phyloP scores from a whole-genome alignment of 2,113 vertebrate species.

The Chunga burmeisteri region DNA sequence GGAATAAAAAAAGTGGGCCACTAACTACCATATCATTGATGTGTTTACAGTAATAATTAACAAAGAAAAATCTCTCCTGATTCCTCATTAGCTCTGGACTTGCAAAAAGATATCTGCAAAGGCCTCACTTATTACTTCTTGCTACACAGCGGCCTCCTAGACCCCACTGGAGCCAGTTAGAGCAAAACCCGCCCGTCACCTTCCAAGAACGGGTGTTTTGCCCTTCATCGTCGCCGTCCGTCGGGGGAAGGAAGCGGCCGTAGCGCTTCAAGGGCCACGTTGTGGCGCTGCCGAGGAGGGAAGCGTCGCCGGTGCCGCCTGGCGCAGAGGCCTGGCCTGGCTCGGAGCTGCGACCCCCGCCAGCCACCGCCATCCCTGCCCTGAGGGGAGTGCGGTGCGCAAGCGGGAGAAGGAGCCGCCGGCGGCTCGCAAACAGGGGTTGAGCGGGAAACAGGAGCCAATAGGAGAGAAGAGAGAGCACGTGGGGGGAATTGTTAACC shows the following conservation, averaged over 20 bases:
- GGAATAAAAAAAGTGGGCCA: background rate
- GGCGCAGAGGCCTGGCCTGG: fast-evolving
- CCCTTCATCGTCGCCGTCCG: background rate
- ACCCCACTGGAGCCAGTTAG: no score
- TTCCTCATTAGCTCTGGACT: background rate
- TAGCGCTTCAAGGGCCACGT: slow-evolving; percentile 83
- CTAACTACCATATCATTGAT: background rate
- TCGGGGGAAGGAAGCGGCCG: slow-evolving; percentile 70
- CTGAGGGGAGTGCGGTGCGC: fast-evolving
- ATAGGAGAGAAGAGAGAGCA: background rate
- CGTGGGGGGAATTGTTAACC: background rate
- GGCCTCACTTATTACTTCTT: background rate
- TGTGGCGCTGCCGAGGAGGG: background rate
- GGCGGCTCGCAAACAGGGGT: fast-evolving
- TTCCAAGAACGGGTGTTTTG: slow-evolving; percentile 69
- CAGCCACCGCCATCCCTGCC: fast-evolving
- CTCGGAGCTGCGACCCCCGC: fast-evolving
- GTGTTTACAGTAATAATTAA: background rate
- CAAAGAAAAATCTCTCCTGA: background rate
- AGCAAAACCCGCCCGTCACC: slow-evolving; percentile 60
- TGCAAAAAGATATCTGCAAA: background rate
- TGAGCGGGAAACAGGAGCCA: background rate
- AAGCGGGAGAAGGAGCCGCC: no score
- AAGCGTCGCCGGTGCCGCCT: background rate
- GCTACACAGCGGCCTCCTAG: background rate